Evolutionary conservation across 1,140 invertebrate species (phyloP).

Genomic region (Drosophila sp.): DNA sequence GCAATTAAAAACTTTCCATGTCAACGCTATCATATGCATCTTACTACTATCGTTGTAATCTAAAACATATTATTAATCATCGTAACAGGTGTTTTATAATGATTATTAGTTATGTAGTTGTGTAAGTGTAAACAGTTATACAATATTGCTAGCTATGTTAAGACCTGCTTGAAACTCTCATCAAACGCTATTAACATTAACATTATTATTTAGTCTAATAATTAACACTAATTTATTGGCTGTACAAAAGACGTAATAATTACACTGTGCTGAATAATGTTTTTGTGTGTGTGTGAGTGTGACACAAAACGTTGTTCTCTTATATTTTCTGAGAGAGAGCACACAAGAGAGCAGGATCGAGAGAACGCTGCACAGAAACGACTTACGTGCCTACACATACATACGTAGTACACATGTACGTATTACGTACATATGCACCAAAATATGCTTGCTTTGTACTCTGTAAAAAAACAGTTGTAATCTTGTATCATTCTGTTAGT

Average conservation of each 20-base stretch:
- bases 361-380: background rate
- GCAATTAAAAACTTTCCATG: background rate
- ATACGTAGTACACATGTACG: background rate
- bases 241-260: background rate
- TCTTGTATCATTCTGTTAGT: no score
- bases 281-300: background rate
- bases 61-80: background rate
- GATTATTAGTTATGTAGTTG: no score
- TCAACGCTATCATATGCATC: background rate
- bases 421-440: no score
- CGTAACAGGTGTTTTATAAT: no score
- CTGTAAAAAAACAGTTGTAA: no score
- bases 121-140: no score
- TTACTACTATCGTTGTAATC: background rate
- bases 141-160: background rate
- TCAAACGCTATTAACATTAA: conserved; percentile 1
- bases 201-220: background rate
- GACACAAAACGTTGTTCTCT: background rate
- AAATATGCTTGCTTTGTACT: no score
- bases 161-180: conserved; percentile 5
- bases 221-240: conserved; percentile 11
- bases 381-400: background rate
- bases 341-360: background rate
- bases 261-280: background rate
- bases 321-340: background rate